Base-by-base conservation (phyloP, 2,888 invertebrate genomes). In the Falcaria lacertinaria region DNA sequence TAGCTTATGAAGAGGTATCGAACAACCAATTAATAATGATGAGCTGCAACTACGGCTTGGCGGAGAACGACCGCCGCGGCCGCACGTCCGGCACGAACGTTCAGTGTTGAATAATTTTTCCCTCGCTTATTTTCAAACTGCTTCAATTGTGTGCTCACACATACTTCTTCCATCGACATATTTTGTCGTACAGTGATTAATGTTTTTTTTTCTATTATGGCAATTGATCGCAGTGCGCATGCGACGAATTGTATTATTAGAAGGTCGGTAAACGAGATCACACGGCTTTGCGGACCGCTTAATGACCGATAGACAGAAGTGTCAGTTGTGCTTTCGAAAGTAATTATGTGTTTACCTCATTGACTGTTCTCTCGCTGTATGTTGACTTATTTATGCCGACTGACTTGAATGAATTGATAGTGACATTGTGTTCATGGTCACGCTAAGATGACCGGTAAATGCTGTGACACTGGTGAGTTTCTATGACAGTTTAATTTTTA, bases 191-290 rank as follows among this genome's bases (percentile, higher is more conserved):
- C 52, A 71, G 69, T 81, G 76, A 84, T 86, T 84, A 78, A 82
- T 82, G 64, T 75, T 68, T 80, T 75, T 68, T 80, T 79, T 79
- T 80, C 77, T 79, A 79, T 83, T 81, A 84, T 69, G 72, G 70
- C 80, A 78, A 86, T 82, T 78, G 83, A 69, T 64, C 74, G 68
- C 50, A 75, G 71, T 74, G 86, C 87, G 87, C 87, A 83, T 81
- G 87, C 79, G 81, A 74, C 74, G 66, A 69, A 65, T 74, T 74
- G 71, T 82, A 84, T 83, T 85, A 79, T 72, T 77, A 76, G 69
- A 69, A 64, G 66, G 58, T 76, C 75, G 64, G 49, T 70, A 66
- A 70, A 64, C 68, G 70, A 60, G 75, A 77, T 66, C 76, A 70
- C 73, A 79, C 78, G 73, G 60, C 55, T 62, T 59, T 50, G 54